Conservation (phyloP, 2,113 vertebrate genomes). For the Macquaria australasica region DNA sequence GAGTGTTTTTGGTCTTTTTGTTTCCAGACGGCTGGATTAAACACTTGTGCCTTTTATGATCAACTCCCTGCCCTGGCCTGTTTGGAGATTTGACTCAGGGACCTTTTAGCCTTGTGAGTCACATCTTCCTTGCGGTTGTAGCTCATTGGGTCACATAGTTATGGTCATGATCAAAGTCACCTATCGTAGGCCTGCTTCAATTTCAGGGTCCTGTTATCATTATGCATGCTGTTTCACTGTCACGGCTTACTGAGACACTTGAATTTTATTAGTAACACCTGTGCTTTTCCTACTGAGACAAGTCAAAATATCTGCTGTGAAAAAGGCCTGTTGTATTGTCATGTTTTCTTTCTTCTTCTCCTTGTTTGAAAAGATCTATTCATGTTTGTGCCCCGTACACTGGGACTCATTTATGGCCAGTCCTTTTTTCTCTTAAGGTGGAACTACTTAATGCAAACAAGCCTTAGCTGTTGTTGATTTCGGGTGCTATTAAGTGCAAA, state of each 20-base stretch:
- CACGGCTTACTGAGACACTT: neutral
- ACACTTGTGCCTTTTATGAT: constrained; percentile 12
- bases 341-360: neutral
- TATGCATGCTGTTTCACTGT: neutral
- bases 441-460: neutral
- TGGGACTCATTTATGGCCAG: neutral
- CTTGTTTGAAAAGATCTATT: neutral
- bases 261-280: neutral
- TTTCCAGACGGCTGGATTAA: neutral
- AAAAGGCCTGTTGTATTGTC: neutral
- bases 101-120: neutral
- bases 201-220: neutral
- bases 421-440: neutral
- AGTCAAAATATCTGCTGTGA: neutral
- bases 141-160: neutral
- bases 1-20: neutral
- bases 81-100: neutral
- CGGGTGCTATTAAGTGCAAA: neutral
- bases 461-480: neutral
- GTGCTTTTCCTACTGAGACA: neutral
- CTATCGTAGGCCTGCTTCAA: neutral
- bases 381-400: neutral
- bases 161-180: neutral
- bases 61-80: neutral
- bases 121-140: too few species aligned